Evolutionary conservation across 2,797 vertebrate species (phyloP).

Genomic region (Rallus crepitans): DNA sequence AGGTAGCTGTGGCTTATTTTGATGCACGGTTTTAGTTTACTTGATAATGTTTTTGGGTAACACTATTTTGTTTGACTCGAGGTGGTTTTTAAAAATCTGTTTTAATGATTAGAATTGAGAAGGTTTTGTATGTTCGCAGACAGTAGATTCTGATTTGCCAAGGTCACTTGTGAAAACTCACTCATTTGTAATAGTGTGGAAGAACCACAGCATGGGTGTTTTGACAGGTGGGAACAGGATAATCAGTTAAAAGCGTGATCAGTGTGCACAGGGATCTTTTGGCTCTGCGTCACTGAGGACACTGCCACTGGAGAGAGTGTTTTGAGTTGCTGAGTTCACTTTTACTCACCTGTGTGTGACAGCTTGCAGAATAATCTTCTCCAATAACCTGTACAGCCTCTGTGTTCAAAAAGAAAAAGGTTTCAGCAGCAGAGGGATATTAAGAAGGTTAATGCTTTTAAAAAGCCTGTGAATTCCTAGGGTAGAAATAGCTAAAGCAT

Average conservation of each 20-base stretch:
- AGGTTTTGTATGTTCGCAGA: neutral
- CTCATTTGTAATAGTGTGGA: neutral
- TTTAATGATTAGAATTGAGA: neutral
- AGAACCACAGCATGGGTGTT: neutral
- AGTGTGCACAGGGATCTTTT: neutral
- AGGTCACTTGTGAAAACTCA: neutral
- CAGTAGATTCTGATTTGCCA: neutral
- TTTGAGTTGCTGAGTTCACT: neutral
- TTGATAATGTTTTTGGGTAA: neutral
- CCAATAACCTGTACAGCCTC: neutral
- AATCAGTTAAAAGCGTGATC: neutral
- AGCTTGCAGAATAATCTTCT: neutral
- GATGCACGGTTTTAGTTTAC: neutral
- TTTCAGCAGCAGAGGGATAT: neutral
- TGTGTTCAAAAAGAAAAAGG: neutral
- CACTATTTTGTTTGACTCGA: neutral
- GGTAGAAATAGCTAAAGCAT: neutral
- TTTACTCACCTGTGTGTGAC: neutral
- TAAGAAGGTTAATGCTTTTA: neutral
- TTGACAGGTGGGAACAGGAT: neutral
- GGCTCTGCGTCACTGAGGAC: neutral
- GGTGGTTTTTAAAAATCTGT: neutral
- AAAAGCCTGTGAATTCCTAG: neutral
- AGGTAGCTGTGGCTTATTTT: neutral
- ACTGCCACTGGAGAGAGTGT: neutral